Percentiles rank a stretch among this genome's conserved stretches.
Evolutionary conservation across 92 coral and sea anemone genomes (phyloP).

Genomic region (Parazoanthus atlanticus): DNA sequence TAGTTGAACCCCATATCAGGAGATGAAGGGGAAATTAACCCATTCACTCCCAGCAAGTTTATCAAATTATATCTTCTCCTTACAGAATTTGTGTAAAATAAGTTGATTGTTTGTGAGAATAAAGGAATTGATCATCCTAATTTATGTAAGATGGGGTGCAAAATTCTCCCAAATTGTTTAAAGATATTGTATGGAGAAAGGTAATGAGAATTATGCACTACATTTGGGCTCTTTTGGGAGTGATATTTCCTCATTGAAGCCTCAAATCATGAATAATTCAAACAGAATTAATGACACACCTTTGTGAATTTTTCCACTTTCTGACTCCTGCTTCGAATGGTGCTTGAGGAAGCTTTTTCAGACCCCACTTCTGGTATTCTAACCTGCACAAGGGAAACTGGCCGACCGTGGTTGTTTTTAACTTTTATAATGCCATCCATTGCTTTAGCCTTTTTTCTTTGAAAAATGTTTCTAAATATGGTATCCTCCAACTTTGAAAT

Average conservation of each 20-base stretch:
- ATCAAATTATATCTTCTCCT: too few species aligned
- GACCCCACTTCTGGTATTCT: conserved; percentile 12
- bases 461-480: background rate
- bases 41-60: too few species aligned
- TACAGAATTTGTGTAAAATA: too few species aligned
- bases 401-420: conserved; percentile 27
- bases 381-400: background rate
- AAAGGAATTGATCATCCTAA: too few species aligned
- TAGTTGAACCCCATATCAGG: too few species aligned
- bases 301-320: conserved; percentile 2
- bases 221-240: background rate
- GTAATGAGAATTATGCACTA: background rate
- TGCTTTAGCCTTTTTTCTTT: background rate
- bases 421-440: conserved; percentile 8
- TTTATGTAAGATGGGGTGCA: too few species aligned
- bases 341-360: conserved; percentile 12
- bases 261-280: background rate
- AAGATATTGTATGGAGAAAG: too few species aligned
- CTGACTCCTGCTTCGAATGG: conserved; percentile 23
- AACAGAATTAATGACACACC: background rate
- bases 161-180: too few species aligned
- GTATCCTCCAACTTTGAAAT: background rate
- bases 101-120: too few species aligned
- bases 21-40: too few species aligned
- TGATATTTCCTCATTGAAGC: background rate